Base-by-base conservation (phyloP, 2,113 vertebrate genomes). In the Lethenteron camtschaticum region DNA sequence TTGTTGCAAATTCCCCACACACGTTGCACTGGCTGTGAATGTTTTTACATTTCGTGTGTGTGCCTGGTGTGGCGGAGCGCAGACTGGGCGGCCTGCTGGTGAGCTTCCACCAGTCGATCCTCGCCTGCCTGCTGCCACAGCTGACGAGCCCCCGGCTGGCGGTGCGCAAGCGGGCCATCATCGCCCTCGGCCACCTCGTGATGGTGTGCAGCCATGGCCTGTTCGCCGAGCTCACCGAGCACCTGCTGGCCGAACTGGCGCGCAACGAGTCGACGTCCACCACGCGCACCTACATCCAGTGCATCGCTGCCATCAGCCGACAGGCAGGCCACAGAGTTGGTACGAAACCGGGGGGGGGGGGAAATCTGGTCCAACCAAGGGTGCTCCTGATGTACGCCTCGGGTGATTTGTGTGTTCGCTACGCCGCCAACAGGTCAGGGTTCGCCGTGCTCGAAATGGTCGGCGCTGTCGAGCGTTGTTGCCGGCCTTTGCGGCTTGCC, bases 251-350 rank as follows among this genome's bases (percentile, higher is more conserved):
- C 0, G 84, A 85, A 76, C 76, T 89, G 63, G 74, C 80, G 12
- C 63, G 63, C 63, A 83, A 81, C 0, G 78, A 81, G 55, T 82
- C 84, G 56, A 84, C 84, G 0, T 85, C 87, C 0, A 78, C 83
- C 69, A 83, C 85, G 9, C 85, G 86, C 70, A 95, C 90, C 0
- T 89, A 91, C 77, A 87, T 95, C 75, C 91, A 96, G 73, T 95
- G 89, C 72, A 72, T 94, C 4, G 88, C 88, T 24, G 85, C 86
- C 18, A 78, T 96, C 70, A 89, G 87, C 70, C 82, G 86, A 58
- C 86, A 89, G 77, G 90, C 90, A 1, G 90, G 90, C 57, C 87
- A 94, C 78, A 83, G 88, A 75, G 78, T 90, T 7, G 90, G 90
- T 92, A 77, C 80, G 85, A 66, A 8, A 75, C 56, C 68, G 56